Percentiles rank a stretch among this genome's conserved stretches.
These are phyloP conservation scores for Margaritifera margaritifera DNA, from an alignment of 2,888 invertebrate species.

Conservation along the genomic window DNA sequence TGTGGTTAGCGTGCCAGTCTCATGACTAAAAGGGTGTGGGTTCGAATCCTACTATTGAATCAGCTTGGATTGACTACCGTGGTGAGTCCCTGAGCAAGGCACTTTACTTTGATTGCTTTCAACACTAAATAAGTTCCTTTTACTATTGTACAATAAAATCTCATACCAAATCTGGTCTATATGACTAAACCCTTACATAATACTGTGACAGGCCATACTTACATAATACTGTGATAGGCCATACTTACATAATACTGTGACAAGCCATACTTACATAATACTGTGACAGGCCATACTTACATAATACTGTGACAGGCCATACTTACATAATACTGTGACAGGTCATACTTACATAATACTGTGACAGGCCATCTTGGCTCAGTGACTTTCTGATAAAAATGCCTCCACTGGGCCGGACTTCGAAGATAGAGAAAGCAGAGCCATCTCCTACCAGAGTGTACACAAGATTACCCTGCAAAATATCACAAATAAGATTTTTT, in stretches of 20 bases:
- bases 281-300: conserved; percentile 18
- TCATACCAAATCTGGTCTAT: not conserved
- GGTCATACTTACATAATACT: conserved; percentile 40
- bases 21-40: too few species aligned
- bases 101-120: too few species aligned
- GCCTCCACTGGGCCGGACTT: conserved; percentile 32
- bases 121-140: too few species aligned
- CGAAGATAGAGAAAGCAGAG: conserved; percentile 49
- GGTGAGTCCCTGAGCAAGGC: too few species aligned
- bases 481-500: too few species aligned
- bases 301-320: not conserved
- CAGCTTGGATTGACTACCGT: too few species aligned
- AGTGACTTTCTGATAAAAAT: conserved; percentile 44
- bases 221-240: conserved; percentile 38
- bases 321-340: not conserved
- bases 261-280: conserved; percentile 46
- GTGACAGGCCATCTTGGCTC: conserved; percentile 28
- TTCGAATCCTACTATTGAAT: too few species aligned
- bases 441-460: conserved; percentile 49
- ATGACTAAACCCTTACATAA: too few species aligned
- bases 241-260: too few species aligned
- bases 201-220: conserved; percentile 38
- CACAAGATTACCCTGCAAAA: conserved; percentile 34
- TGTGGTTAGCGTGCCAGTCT: too few species aligned
- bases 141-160: too few species aligned